These are phyloP conservation scores for Diarsia brunnea DNA, from an alignment of 2,888 invertebrate species.

Conservation along the genomic window DNA sequence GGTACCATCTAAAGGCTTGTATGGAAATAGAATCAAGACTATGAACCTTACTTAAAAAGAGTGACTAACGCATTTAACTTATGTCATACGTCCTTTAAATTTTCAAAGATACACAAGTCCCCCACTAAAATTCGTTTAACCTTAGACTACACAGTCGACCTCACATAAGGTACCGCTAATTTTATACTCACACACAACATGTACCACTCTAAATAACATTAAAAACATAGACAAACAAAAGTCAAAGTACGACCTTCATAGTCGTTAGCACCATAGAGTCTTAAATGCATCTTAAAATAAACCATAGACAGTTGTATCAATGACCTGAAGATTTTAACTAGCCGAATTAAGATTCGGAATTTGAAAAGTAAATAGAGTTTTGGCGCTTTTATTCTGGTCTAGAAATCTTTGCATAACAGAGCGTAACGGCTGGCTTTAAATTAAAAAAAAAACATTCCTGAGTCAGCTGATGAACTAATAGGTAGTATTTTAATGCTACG, in stretches of 20 bases:
- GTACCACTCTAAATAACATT: constrained; percentile 52
- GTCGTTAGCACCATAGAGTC: constrained; percentile 39
- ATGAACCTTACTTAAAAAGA: not conserved
- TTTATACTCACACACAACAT: constrained; percentile 37
- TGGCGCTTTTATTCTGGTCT: constrained; percentile 44
- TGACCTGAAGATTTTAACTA: constrained; percentile 27
- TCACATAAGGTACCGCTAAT: constrained; percentile 46
- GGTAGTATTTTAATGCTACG: not conserved
- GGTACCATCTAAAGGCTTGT: not conserved
- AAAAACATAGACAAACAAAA: constrained; percentile 48
- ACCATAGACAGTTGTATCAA: constrained; percentile 37
- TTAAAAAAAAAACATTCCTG: constrained; percentile 9
- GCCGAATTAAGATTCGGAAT: constrained; percentile 19
- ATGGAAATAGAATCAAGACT: constrained; percentile 3
- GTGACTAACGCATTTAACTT: constrained; percentile 8
- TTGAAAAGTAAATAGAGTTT: constrained; percentile 47
- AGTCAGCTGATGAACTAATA: not conserved
- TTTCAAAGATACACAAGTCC: constrained; percentile 7
- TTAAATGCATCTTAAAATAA: constrained; percentile 46
- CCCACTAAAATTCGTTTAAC: constrained; percentile 33
- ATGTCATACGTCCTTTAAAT: not conserved
- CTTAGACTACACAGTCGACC: constrained; percentile 40
- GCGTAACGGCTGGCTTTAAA: constrained; percentile 49
- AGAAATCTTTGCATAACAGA: constrained; percentile 56
- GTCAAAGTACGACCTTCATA: constrained; percentile 50